Base-by-base conservation (phyloP, 2,797 vertebrate genomes). In the Enteromius thamalakanensis region DNA sequence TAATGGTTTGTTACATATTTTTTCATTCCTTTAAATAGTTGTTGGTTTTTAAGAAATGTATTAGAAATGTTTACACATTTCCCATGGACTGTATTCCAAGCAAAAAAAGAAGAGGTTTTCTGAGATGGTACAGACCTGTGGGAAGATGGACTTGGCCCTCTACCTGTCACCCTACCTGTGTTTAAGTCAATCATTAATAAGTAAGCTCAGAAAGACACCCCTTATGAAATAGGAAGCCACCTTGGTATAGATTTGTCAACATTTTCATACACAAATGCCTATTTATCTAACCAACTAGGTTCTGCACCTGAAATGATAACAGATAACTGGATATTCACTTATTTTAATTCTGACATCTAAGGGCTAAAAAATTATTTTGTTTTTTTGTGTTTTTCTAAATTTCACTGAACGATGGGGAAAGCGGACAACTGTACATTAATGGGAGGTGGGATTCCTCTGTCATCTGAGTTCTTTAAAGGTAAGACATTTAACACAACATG, bases 391-490 rank as follows among this genome's bases (percentile, higher is more conserved):
- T 15, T 49, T 53, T 70, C 45, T 32, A 47, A 26, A 55, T 40
- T 32, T 58, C 69, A 37, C 62, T 77, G 68, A 84, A 69, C 60
- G 65, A 91, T 45, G 72, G 92, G 92, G n/a, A 91, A 87, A 75
- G 82, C 55, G 47, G 26, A 69, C 58, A 96, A 96, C 92, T 96
- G 95, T 76, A 95, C 93, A 82, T 89, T 92, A 88, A 88, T 90
- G 2, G 90, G 90, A 11, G 87, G 89, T 29, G 94, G 93, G 75
- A 94, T 95, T 80, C 95, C 94, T 29, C 87, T 95, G 74, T 96
- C 95, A 0, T 94, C 93, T 0, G 91, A 95, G 19, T 91, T 96
- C 79, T 94, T 96, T 85, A 92, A 90, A 80, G 94, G 95, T 96
- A 84, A 91, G 84, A 37, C 29, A 26, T 82, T 62, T 51, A 74